Percentiles rank a stretch among this genome's conserved stretches.
These are phyloP conservation scores for Notolepis coatsorum DNA, from an alignment of 2,797 vertebrate species.

Conservation along the genomic window DNA sequence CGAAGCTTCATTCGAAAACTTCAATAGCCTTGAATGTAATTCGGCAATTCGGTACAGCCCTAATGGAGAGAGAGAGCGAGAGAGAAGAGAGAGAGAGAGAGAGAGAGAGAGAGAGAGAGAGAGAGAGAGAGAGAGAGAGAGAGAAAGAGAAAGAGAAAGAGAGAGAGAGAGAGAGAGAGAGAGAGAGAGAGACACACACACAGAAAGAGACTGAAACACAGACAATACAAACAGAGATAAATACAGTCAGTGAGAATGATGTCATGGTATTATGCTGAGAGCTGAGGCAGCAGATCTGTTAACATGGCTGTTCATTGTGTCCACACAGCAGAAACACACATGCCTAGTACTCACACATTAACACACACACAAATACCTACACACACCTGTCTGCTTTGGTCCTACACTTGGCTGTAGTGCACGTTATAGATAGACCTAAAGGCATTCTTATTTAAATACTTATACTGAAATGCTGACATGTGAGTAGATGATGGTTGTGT, in stretches of 20 bases:
- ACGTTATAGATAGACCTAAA: too few relatives aligned
- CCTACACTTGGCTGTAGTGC: too few relatives aligned
- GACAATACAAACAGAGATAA: slow-evolving; percentile 52
- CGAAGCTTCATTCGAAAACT: too few relatives aligned
- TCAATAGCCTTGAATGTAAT: too few relatives aligned
- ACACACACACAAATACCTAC: slow-evolving; percentile 3
- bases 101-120: background rate
- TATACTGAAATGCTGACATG: too few relatives aligned
- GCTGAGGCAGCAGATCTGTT: slow-evolving; percentile 62
- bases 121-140: slow-evolving; percentile 16
- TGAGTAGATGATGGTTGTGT: too few relatives aligned
- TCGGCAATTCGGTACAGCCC: background rate
- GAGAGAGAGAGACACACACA: slow-evolving; percentile 20
- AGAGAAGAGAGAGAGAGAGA: background rate
- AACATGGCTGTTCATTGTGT: slow-evolving; percentile 26
- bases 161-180: background rate
- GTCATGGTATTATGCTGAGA: slow-evolving; percentile 48
- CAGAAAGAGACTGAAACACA: slow-evolving; percentile 36
- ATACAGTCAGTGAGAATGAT: slow-evolving; percentile 28
- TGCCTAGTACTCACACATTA: background rate
- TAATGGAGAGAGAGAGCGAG: too few relatives aligned
- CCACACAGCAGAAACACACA: slow-evolving; percentile 23
- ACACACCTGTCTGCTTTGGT: too few relatives aligned
- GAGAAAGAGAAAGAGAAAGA: too few relatives aligned
- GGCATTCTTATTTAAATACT: too few relatives aligned